These are phyloP conservation scores for Pao palembangensis DNA, from an alignment of 2,113 vertebrate genomes.

Conservation along the genomic window DNA sequence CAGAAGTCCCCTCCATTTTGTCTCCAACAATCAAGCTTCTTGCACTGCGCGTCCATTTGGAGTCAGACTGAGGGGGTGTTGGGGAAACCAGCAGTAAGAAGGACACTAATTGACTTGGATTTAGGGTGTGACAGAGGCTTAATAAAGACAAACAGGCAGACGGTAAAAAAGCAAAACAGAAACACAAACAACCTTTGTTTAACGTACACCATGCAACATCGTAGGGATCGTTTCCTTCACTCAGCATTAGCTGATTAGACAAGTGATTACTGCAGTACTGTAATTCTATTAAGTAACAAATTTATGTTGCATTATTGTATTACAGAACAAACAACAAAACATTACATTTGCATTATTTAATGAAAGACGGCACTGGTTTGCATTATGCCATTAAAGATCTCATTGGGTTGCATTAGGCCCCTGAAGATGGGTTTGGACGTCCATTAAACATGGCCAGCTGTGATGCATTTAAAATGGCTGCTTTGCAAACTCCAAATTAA, in stretches of 20 bases:
- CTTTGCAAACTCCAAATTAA: constrained; percentile 51
- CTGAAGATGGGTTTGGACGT: constrained; percentile 41
- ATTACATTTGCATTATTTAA: constrained; percentile 71
- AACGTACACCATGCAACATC: constrained; percentile 23
- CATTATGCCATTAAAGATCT: constrained; percentile 66
- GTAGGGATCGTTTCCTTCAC: constrained; percentile 37
- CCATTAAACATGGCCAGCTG: constrained; percentile 44
- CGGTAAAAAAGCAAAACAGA: constrained; percentile 34
- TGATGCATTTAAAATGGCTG: constrained; percentile 26
- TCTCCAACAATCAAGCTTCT: constrained; percentile 16
- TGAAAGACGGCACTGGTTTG: constrained; percentile 60
- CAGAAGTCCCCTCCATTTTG: constrained; percentile 3
- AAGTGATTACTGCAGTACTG: constrained; percentile 52
- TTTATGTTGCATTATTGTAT: constrained; percentile 67
- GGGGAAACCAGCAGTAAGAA: background rate
- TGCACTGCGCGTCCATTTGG: background rate
- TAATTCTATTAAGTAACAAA: constrained; percentile 62
- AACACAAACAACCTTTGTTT: constrained; percentile 23
- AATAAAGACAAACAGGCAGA: constrained; percentile 25
- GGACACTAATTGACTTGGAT: constrained; percentile 3
- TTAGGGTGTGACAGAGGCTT: constrained; percentile 26
- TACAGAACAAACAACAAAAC: constrained; percentile 54
- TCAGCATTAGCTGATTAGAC: constrained; percentile 56
- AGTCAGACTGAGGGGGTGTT: background rate
- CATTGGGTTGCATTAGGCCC: constrained; percentile 54